A percentile compares a stretch with the other conserved stretches of the same genome.
Conservation (phyloP, 1,140 invertebrate genomes). For the Drosophila kohkoa region DNA sequence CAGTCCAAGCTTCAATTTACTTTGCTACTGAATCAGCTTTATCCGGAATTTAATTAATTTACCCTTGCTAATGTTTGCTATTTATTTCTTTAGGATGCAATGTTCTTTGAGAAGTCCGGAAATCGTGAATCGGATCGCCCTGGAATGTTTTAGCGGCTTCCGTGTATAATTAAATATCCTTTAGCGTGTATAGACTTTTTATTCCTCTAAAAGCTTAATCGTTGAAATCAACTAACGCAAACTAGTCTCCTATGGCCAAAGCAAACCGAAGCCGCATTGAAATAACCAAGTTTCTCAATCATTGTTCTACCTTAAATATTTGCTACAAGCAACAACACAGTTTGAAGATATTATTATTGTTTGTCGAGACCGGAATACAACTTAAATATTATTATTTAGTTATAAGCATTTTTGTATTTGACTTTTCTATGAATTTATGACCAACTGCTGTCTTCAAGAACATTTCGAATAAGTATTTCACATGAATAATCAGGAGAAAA, state of each 20-base stretch:
- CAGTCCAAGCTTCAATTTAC: slow-evolving; percentile 32
- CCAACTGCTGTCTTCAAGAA: slow-evolving; percentile 39
- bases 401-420: slow-evolving; percentile 47
- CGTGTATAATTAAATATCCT: no score
- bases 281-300: slow-evolving; percentile 25
- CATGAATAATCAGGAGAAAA: slow-evolving; percentile 20
- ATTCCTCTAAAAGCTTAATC: slow-evolving; percentile 32
- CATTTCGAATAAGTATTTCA: slow-evolving; percentile 29
- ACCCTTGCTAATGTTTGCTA: not conserved
- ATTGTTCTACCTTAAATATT: slow-evolving; percentile 3
- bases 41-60: not conserved
- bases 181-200: no score
- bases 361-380: slow-evolving; percentile 26
- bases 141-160: slow-evolving; percentile 69
- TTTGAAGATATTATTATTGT: slow-evolving; percentile 5
- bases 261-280: slow-evolving; percentile 46
- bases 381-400: slow-evolving; percentile 40
- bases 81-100: slow-evolving; percentile 88
- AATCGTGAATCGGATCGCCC: slow-evolving; percentile 76
- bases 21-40: slow-evolving; percentile 32
- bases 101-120: slow-evolving; percentile 89
- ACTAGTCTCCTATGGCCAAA: slow-evolving; percentile 72
- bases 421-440: slow-evolving; percentile 31
- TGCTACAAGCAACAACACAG: slow-evolving; percentile 6
- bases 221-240: slow-evolving; percentile 54